Conservation (phyloP, 2,888 invertebrate genomes). For the Drosophila incognita region DNA sequence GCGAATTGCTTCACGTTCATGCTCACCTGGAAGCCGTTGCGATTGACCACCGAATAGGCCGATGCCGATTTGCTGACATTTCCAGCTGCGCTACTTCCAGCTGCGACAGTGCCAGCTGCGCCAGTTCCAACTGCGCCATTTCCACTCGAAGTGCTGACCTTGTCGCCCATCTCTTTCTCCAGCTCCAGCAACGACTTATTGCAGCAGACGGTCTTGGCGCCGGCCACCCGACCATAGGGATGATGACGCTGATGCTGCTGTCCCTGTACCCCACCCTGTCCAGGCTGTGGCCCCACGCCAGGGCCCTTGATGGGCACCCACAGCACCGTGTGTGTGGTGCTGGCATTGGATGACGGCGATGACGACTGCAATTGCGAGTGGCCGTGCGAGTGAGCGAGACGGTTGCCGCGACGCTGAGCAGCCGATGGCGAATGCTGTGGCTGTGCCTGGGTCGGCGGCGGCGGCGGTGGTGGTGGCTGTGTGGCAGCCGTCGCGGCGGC, state of each 20-base stretch:
- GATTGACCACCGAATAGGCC: slow-evolving; percentile 63
- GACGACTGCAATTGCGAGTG: slow-evolving; percentile 25
- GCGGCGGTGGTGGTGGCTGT: slow-evolving; percentile 31
- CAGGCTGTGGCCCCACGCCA: background rate
- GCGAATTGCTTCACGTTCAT: slow-evolving; percentile 92
- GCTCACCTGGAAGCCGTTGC: slow-evolving; percentile 89
- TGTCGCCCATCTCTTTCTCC: slow-evolving; percentile 67
- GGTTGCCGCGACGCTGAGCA: slow-evolving; percentile 39
- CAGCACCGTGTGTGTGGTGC: slow-evolving; percentile 39
- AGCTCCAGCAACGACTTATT: slow-evolving; percentile 69
- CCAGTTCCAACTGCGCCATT: slow-evolving; percentile 1
- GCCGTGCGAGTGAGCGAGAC: slow-evolving; percentile 45
- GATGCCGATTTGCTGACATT: slow-evolving; percentile 46
- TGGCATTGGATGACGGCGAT: background rate
- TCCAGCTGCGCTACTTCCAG: slow-evolving; percentile 8
- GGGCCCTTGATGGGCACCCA: slow-evolving; percentile 69
- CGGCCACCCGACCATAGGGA: slow-evolving; percentile 69
- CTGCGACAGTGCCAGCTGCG: background rate
- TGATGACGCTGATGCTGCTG: slow-evolving; percentile 74
- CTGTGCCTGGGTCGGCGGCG: slow-evolving; percentile 42
- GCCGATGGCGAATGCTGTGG: slow-evolving; percentile 53
- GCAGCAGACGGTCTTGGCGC: slow-evolving; percentile 73
- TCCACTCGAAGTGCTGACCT: slow-evolving; percentile 39
- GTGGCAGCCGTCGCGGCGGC: slow-evolving; percentile 53
- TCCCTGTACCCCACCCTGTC: slow-evolving; percentile 31